These are phyloP conservation scores for Drosophila parabipectinata DNA, from an alignment of 1,140 invertebrate genomes.

Conservation along the genomic window DNA sequence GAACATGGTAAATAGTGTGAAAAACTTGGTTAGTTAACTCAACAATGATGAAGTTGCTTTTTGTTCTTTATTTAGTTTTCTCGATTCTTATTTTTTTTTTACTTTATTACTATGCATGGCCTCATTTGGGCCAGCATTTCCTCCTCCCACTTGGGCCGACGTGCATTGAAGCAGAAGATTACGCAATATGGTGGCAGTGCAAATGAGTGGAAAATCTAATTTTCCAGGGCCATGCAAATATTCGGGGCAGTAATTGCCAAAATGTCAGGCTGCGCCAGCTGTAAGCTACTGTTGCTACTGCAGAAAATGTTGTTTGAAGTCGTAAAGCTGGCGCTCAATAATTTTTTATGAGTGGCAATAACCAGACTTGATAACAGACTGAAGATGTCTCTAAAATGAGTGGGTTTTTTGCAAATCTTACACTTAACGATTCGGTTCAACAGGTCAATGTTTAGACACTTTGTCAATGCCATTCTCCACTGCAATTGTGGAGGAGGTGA, in stretches of 20 bases:
- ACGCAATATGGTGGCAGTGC: slow-evolving; percentile 70
- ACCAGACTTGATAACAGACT: slow-evolving; percentile 29
- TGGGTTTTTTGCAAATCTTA: slow-evolving; percentile 6
- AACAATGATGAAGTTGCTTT: slow-evolving; percentile 43
- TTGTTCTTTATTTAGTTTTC: slow-evolving; percentile 16
- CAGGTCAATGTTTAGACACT: slow-evolving; percentile 25
- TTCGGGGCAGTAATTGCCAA: slow-evolving; percentile 46
- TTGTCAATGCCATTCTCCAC: slow-evolving; percentile 23
- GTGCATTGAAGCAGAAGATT: slow-evolving; percentile 74
- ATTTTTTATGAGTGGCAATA: slow-evolving; percentile 35
- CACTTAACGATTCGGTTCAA: background rate
- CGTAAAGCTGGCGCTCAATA: slow-evolving; percentile 18
- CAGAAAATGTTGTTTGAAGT: slow-evolving; percentile 14
- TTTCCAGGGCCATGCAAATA: slow-evolving; percentile 68
- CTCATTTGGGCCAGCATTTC: slow-evolving; percentile 30
- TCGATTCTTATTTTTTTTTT: background rate
- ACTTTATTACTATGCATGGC: slow-evolving; percentile 21
- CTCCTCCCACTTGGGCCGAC: slow-evolving; percentile 21
- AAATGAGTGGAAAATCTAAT: slow-evolving; percentile 77
- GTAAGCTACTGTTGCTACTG: slow-evolving; percentile 23
- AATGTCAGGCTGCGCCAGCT: slow-evolving; percentile 51
- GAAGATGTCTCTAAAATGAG: slow-evolving; percentile 15
- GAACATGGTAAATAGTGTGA: slow-evolving; percentile 44
- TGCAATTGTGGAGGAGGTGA: slow-evolving; percentile 33
- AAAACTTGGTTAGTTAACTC: slow-evolving; percentile 43